A percentile compares a stretch with the other conserved stretches of the same genome.
These are phyloP conservation scores for Neoniphon sammara DNA, from an alignment of 2,797 vertebrate species.

Conservation along the genomic window DNA sequence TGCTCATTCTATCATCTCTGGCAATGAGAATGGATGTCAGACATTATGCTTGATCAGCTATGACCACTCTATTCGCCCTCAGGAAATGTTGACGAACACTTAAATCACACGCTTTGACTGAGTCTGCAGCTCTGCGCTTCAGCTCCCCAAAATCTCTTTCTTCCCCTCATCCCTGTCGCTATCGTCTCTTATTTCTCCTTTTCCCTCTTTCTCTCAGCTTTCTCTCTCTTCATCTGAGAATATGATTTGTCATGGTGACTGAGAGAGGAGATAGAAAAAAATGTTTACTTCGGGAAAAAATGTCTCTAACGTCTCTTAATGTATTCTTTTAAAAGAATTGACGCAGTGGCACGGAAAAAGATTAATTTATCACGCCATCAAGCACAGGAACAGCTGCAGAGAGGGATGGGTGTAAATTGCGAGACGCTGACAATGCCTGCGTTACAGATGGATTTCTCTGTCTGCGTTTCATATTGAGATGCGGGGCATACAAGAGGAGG, in stretches of 20 bases:
- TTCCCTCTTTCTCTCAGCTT: constrained; percentile 44
- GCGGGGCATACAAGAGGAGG: constrained; percentile 56
- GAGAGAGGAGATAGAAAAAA: constrained; percentile 81
- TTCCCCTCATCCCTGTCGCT: constrained; percentile 48
- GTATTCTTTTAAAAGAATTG: constrained; percentile 88
- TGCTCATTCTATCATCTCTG: constrained; percentile 77
- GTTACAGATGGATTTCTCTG: constrained; percentile 87
- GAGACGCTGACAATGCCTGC: constrained; percentile 84
- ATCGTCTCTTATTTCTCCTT: constrained; percentile 45
- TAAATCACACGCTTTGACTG: constrained; percentile 76
- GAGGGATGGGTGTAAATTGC: constrained; percentile 87
- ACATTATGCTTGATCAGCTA: constrained; percentile 82
- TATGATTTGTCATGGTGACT: constrained; percentile 87
- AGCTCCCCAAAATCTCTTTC: constrained; percentile 68
- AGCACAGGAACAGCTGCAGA: constrained; percentile 87
- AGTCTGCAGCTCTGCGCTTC: constrained; percentile 71
- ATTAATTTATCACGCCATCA: constrained; percentile 90
- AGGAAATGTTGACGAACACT: constrained; percentile 79
- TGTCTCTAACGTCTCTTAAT: constrained; percentile 83
- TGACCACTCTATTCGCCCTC: constrained; percentile 77
- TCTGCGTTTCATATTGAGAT: constrained; percentile 85
- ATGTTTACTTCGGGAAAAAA: constrained; percentile 78
- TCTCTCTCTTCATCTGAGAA: constrained; percentile 80
- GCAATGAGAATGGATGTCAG: constrained; percentile 81
- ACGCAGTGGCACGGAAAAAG: constrained; percentile 86